Percentiles rank a stretch among this genome's conserved stretches.
phyloP scores from a whole-genome alignment of 2,888 invertebrate genomes.

The Stenurella melanura region DNA sequence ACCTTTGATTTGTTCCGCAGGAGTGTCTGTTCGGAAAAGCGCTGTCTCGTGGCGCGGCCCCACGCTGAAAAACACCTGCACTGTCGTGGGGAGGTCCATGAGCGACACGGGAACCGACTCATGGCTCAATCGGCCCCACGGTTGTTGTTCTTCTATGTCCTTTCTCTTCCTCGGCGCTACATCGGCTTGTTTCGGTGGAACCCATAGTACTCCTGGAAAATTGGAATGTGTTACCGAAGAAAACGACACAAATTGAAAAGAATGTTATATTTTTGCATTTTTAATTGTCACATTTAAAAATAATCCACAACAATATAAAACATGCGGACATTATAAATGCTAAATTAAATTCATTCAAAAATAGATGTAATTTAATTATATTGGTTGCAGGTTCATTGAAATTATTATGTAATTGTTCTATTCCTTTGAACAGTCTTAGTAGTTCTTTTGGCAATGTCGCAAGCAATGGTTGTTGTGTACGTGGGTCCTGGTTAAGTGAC shows the following conservation, averaged over 20 bases:
- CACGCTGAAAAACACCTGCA: constrained; percentile 72
- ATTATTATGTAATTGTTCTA: no score
- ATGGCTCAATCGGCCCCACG: constrained; percentile 75
- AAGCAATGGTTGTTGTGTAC: no score
- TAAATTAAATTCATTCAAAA: no score
- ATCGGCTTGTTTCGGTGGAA: constrained; percentile 16
- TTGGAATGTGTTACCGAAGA: not conserved
- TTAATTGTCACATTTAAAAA: no score
- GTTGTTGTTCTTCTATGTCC: constrained; percentile 43
- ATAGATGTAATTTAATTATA: no score
- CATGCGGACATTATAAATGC: no score
- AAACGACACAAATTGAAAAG: not conserved
- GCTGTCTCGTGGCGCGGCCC: constrained; percentile 73
- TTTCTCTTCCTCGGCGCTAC: constrained; percentile 12
- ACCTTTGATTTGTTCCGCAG: constrained; percentile 72
- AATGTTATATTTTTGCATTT: not conserved
- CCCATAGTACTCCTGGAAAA: constrained; percentile 33
- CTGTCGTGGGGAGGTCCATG: constrained; percentile 75
- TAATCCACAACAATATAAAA: no score
- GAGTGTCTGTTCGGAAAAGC: constrained; percentile 70
- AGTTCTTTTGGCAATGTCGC: no score
- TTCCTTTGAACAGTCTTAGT: no score
- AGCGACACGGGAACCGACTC: constrained; percentile 73
- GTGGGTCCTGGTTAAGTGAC: no score
- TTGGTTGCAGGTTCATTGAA: no score